A percentile compares a stretch with the other conserved stretches of the same genome.
These are phyloP conservation scores for Rhinolophus sinicus DNA, from an alignment of 2,113 vertebrate genomes.

Conservation along the genomic window DNA sequence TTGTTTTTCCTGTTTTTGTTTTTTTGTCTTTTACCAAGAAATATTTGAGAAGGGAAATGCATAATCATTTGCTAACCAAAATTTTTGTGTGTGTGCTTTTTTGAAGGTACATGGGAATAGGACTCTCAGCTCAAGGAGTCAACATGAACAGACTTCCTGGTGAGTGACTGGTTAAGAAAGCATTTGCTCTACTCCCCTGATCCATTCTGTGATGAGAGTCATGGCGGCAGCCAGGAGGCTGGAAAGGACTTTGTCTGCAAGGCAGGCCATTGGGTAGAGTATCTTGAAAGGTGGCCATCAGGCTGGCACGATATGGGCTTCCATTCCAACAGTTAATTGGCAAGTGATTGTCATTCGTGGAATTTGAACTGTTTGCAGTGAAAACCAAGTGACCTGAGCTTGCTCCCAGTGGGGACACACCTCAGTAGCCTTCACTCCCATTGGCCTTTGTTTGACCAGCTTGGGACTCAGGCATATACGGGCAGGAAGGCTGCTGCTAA, in stretches of 20 bases:
- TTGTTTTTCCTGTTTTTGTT: slow-evolving; percentile 51
- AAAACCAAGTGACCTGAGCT: slow-evolving; percentile 56
- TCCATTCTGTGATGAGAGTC: slow-evolving; percentile 40
- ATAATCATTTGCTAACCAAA: slow-evolving; percentile 73
- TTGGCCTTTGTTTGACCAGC: slow-evolving; percentile 49
- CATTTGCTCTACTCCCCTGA: slow-evolving; percentile 61
- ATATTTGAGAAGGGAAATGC: slow-evolving; percentile 24
- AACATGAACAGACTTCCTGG: slow-evolving; percentile 99
- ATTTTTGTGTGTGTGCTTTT: slow-evolving; percentile 71
- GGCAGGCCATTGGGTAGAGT: not conserved
- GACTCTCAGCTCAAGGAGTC: slow-evolving; percentile 98
- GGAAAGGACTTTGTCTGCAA: slow-evolving; percentile 29
- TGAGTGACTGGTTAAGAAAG: slow-evolving; percentile 86
- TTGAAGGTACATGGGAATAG: slow-evolving; percentile 99
- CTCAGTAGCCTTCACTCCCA: slow-evolving; percentile 50
- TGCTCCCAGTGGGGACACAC: slow-evolving; percentile 44
- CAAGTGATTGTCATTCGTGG: not conserved
- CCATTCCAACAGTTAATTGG: slow-evolving; percentile 57
- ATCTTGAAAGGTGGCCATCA: not conserved
- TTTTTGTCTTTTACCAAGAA: slow-evolving; percentile 39
- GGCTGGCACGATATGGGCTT: not conserved
- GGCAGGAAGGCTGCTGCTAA: not conserved
- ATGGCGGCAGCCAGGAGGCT: not conserved
- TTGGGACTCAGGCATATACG: not conserved
- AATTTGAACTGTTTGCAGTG: slow-evolving; percentile 65